Base-by-base conservation (phyloP, 2,113 vertebrate genomes). In the Chaetodon auriga region DNA sequence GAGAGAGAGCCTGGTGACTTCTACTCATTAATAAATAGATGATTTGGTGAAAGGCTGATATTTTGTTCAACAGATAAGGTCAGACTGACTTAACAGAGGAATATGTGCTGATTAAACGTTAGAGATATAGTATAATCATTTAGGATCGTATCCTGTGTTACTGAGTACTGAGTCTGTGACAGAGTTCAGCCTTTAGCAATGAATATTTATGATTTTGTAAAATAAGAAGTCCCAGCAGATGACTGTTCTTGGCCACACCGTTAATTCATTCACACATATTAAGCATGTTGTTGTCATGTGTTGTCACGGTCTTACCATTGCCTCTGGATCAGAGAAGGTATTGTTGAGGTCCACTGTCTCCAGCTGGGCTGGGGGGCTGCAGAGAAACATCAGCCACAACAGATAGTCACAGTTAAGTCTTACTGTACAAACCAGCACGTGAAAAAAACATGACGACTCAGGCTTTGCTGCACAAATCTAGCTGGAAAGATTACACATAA, bases 281-380 rank as follows among this genome's bases (percentile, higher is more conserved):
- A 5, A 41, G 16, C 21, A 5, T 43, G 25, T 54, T 78, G 46
- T 35, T 30, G n/a, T n/a, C n/a, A 30, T 30, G 30, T 30, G 30
- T 30, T 54, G 3, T 62, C 72, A 21, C 53, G 49, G 55, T 43
- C 68, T 94, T 80, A 99, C 98, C 97, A 99, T 97, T 61, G 96
- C 93, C 89, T 99, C 97, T 41, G 97, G 95, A 90, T 98, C 97
- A 69, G 96, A 96, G 92, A 96, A 97, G 90, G 96, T 94, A 62
- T 95, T 97, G 81, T 96, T 95, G 8, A 97, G 96, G 93, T 98
- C 97, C n/a, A 98, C 97, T 30, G 97, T 97, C 79, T 98, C 97
- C n/a, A 96, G 94, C 7, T 96, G 96, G 1, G 96, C 96, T 30
- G 92, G 93, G 86, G 96, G 96, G 95, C 96, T 97, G 92, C 62